These are phyloP conservation scores for Petrocephalus microphthalmus DNA, from an alignment of 2,113 vertebrate species.

Conservation along the genomic window DNA sequence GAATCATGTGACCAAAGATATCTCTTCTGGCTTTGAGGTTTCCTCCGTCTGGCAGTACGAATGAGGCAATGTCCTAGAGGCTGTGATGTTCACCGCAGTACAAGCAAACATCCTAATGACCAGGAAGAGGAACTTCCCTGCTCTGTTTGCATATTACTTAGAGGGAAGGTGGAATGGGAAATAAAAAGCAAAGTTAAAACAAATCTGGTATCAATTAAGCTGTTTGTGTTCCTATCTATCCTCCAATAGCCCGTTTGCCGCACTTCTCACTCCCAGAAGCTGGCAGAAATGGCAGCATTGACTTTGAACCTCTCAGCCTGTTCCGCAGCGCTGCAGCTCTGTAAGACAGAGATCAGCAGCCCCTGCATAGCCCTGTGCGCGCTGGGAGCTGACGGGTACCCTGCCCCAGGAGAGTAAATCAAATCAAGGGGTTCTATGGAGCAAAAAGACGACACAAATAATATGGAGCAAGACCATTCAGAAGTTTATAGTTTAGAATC, in stretches of 20 bases:
- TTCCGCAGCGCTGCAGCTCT: too few relatives aligned
- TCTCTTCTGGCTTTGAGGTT: neutral
- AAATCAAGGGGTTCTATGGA: too few relatives aligned
- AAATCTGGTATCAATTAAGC: neutral
- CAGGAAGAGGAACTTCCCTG: neutral
- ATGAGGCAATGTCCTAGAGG: neutral
- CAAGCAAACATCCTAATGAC: neutral
- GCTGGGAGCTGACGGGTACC: too few relatives aligned
- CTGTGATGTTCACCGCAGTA: neutral
- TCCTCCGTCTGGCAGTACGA: neutral
- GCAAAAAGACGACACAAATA: too few relatives aligned
- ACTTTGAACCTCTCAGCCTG: too few relatives aligned
- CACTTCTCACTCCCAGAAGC: neutral
- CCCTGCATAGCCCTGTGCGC: too few relatives aligned
- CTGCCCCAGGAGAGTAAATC: too few relatives aligned
- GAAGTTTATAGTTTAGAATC: too few relatives aligned
- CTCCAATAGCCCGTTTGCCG: neutral
- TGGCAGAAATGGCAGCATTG: neutral
- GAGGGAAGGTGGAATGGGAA: neutral
- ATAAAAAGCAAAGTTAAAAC: neutral
- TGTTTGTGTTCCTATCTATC: neutral
- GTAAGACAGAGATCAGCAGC: too few relatives aligned
- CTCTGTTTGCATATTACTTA: neutral
- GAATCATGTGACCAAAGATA: neutral
- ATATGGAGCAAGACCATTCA: too few relatives aligned